Evolutionary conservation across 2,888 invertebrate species (phyloP).

Genomic region (Lissonota sp.): DNA sequence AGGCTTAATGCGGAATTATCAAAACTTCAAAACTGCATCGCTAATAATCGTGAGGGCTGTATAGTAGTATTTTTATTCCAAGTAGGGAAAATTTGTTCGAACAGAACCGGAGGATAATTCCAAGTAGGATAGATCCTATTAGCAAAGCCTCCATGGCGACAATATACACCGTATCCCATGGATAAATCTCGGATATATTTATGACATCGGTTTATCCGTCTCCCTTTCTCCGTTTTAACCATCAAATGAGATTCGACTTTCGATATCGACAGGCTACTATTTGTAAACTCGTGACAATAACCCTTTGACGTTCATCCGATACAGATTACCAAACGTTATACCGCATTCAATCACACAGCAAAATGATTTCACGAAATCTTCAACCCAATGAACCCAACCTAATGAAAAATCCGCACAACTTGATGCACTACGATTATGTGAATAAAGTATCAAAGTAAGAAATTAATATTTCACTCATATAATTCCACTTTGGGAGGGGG

Average conservation of each 20-base stretch:
- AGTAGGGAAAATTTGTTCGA: constrained; percentile 32
- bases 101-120: constrained; percentile 28
- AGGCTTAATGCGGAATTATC: too few species aligned
- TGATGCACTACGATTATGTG: too few species aligned
- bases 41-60: constrained; percentile 12
- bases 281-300: too few species aligned
- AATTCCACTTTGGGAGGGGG: too few species aligned
- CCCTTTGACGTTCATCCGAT: too few species aligned
- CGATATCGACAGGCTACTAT: background rate
- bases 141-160: constrained; percentile 41
- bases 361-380: background rate
- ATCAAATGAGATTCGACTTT: constrained; percentile 38
- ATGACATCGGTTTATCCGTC: constrained; percentile 52
- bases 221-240: constrained; percentile 7
- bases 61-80: constrained; percentile 32
- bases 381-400: too few species aligned
- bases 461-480: too few species aligned
- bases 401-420: too few species aligned
- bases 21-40: too few species aligned
- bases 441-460: constrained; percentile 1
- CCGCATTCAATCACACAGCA: background rate
- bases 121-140: constrained; percentile 61
- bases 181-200: constrained; percentile 62
- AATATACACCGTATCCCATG: constrained; percentile 59
- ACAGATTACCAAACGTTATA: too few species aligned